phyloP scores from a whole-genome alignment of 2,888 invertebrate genomes.

The Trachelus troglodyta region DNA sequence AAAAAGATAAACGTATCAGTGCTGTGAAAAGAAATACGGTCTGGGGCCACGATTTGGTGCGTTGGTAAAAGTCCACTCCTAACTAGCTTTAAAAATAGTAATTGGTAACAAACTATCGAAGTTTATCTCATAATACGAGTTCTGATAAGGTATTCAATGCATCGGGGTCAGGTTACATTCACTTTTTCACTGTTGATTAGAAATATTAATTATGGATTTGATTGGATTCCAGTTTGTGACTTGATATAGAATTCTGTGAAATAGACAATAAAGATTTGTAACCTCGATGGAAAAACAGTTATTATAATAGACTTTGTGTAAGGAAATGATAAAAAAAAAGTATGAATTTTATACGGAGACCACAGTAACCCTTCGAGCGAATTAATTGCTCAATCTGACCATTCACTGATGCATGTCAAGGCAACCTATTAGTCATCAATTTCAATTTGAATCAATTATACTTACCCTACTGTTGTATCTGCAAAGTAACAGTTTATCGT shows the following conservation, averaged over 20 bases:
- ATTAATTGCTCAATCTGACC: neutral
- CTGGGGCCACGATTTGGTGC: neutral
- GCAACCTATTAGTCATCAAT: slow-evolving; percentile 6
- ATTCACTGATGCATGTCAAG: slow-evolving; percentile 1
- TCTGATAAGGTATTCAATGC: neutral
- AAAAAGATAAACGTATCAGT: neutral
- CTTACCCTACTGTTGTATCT: neutral
- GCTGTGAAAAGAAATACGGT: neutral
- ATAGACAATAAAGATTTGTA: neutral
- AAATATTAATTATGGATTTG: neutral
- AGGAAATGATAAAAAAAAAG: neutral
- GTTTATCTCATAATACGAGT: neutral
- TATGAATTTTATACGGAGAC: neutral
- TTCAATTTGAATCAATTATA: slow-evolving; percentile 2
- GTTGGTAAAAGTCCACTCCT: neutral
- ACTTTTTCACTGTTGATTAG: neutral
- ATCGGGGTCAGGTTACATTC: neutral
- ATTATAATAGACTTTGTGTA: neutral
- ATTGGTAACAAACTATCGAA: neutral
- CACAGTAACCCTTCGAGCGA: neutral
- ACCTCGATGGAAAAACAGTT: neutral
- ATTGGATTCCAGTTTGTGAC: neutral
- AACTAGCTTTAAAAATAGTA: neutral
- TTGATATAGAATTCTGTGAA: too few relatives aligned
- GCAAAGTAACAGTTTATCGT: neutral